Evolutionary conservation across 2,113 vertebrate species (phyloP).

Genomic region (Ameiurus melas): DNA sequence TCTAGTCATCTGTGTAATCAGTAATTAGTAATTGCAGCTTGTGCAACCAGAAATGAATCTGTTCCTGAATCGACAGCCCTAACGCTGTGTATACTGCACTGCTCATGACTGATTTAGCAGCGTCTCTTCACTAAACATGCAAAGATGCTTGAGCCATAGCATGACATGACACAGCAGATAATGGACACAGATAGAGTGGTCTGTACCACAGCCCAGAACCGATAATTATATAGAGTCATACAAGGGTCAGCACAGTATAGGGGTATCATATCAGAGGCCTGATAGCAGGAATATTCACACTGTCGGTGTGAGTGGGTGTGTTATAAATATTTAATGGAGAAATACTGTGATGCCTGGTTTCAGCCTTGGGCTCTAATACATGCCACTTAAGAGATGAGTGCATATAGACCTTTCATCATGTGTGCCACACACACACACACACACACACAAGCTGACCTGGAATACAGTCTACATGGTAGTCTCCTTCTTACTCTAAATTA

Average conservation of each 20-base stretch:
- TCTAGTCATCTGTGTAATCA: not conserved
- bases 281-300: slow-evolving; percentile 52
- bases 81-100: slow-evolving; percentile 23
- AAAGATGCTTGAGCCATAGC: not conserved
- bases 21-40: not conserved
- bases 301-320: slow-evolving; percentile 44
- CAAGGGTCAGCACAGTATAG: slow-evolving; percentile 39
- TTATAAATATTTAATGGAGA: slow-evolving; percentile 57
- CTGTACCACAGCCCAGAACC: slow-evolving; percentile 27
- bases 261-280: slow-evolving; percentile 39
- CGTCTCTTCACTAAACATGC: slow-evolving; percentile 20
- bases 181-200: slow-evolving; percentile 30
- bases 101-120: slow-evolving; percentile 31
- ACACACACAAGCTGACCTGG: slow-evolving; percentile 36
- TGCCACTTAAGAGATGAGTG: slow-evolving; percentile 54
- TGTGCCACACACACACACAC: slow-evolving; percentile 3
- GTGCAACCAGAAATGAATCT: not conserved
- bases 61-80: not conserved
- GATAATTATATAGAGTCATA: slow-evolving; percentile 45
- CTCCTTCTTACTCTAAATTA: slow-evolving; percentile 45
- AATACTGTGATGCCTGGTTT: slow-evolving; percentile 53
- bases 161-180: slow-evolving; percentile 23
- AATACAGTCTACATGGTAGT: slow-evolving; percentile 43
- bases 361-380: slow-evolving; percentile 57
- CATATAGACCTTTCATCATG: slow-evolving; percentile 57